Percentiles rank a stretch among this genome's conserved stretches.
phyloP scores from a whole-genome alignment of 2,113 vertebrate genomes.

The Electrona antarctica region DNA sequence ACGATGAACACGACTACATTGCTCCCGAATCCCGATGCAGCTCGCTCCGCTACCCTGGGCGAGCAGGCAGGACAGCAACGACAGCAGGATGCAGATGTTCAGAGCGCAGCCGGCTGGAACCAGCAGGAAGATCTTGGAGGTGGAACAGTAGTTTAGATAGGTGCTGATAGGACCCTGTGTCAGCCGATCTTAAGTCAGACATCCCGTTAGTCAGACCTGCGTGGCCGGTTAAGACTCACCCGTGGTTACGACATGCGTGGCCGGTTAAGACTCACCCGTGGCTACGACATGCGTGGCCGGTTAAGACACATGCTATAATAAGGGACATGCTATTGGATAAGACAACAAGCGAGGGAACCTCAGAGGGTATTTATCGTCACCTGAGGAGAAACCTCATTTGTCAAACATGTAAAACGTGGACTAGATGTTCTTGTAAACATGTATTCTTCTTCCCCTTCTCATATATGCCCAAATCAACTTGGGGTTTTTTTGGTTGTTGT shows the following conservation, averaged over 20 bases:
- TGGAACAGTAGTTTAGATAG: conserved; percentile 52
- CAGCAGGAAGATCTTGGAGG: conserved; percentile 56
- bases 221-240: no score
- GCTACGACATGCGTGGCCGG: no score
- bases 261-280: no score
- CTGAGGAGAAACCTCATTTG: not conserved
- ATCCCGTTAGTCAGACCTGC: no score
- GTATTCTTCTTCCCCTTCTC: conserved; percentile 23
- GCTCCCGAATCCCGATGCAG: conserved; percentile 36
- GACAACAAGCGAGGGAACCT: not conserved
- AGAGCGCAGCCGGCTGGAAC: conserved; percentile 49
- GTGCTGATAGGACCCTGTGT: conserved; percentile 33
- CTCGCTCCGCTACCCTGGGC: conserved; percentile 16
- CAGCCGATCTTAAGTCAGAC: no score
- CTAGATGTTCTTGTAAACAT: conserved; percentile 44
- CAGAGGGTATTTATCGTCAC: conserved; percentile 5
- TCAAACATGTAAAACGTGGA: conserved; percentile 28
- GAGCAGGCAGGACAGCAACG: conserved; percentile 48
- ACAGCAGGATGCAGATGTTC: conserved; percentile 59
- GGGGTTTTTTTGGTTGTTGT: conserved; percentile 34
- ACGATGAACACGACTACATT: conserved; percentile 57
- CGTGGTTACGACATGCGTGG: no score
- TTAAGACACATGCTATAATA: not conserved
- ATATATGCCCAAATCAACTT: conserved; percentile 50
- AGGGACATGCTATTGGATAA: conserved; percentile 13